Percentiles rank a stretch among this genome's conserved stretches.
Evolutionary conservation across 2,113 vertebrate species (phyloP).

Genomic region (Micromys minutus): DNA sequence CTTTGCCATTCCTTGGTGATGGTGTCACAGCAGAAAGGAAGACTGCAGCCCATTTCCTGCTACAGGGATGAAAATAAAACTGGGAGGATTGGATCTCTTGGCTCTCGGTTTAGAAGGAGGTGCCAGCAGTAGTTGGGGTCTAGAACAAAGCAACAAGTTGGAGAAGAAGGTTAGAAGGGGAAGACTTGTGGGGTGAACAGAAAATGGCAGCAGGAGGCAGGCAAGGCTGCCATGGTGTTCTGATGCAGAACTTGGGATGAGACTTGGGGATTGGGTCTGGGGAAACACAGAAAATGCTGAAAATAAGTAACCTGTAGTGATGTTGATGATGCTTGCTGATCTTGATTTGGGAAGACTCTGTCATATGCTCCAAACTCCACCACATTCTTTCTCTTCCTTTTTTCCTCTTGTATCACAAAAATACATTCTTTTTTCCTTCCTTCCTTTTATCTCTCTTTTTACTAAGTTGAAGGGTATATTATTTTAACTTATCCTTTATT

Average conservation of each 20-base stretch:
- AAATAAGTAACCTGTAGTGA: neutral
- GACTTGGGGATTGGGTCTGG: neutral
- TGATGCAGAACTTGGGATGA: neutral
- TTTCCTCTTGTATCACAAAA: too few species aligned
- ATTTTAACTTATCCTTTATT: constrained; percentile 59
- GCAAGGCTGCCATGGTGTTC: neutral
- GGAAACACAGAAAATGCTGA: neutral
- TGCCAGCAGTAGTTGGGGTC: too few species aligned
- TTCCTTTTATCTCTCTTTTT: neutral
- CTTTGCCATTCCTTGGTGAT: neutral
- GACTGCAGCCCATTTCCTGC: neutral
- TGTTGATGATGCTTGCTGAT: neutral
- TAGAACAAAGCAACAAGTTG: neutral
- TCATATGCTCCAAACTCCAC: neutral
- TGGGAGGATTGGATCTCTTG: neutral
- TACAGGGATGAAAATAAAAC: neutral
- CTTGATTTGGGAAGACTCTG: neutral
- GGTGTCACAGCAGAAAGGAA: neutral
- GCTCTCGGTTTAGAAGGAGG: neutral
- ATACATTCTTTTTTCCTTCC: too few species aligned
- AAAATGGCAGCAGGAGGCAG: neutral
- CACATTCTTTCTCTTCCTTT: too few species aligned
- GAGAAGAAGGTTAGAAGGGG: too few species aligned
- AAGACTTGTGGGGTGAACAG: neutral
- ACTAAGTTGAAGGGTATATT: constrained; percentile 6